phyloP scores from a whole-genome alignment of 2,888 invertebrate genomes.

The Bombyx huttoni region DNA sequence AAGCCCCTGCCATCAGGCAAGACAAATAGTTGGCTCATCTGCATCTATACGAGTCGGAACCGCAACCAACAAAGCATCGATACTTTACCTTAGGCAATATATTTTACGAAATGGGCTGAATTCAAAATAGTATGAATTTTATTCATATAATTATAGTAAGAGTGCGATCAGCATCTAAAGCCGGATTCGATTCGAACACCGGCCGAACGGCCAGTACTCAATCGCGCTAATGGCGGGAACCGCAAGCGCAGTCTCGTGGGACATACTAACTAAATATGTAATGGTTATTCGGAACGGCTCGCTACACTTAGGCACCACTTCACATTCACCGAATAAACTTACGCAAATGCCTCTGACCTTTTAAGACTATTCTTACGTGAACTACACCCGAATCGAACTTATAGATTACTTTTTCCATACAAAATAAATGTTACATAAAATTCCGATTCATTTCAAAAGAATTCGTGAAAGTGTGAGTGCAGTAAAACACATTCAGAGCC shows the following conservation, averaged over 20 bases:
- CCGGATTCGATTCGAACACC: constrained; percentile 13
- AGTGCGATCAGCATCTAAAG: constrained; percentile 19
- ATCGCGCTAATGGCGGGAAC: constrained; percentile 63
- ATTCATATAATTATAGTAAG: constrained; percentile 8
- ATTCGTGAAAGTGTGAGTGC: constrained; percentile 52
- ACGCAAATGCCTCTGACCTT: constrained; percentile 14
- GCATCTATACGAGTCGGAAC: constrained; percentile 67
- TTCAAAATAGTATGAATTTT: constrained; percentile 14
- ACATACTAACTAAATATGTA: constrained; percentile 61
- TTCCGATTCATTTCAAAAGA: constrained; percentile 36
- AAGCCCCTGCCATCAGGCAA: constrained; percentile 65
- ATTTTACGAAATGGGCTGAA: constrained; percentile 13
- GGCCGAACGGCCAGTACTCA: constrained; percentile 39
- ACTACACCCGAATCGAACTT: neutral
- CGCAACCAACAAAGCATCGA: constrained; percentile 51
- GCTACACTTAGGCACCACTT: constrained; percentile 38
- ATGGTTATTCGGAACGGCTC: constrained; percentile 48
- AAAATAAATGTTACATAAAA: neutral
- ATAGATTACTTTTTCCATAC: neutral
- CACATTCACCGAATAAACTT: constrained; percentile 40
- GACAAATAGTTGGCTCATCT: constrained; percentile 71
- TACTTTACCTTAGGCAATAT: constrained; percentile 36
- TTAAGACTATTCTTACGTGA: neutral
- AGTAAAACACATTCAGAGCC: constrained; percentile 62
- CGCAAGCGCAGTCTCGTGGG: constrained; percentile 56